A percentile compares a stretch with the other conserved stretches of the same genome.
phyloP scores from a whole-genome alignment of 2,113 vertebrate species.

The Gymnarchus niloticus region DNA sequence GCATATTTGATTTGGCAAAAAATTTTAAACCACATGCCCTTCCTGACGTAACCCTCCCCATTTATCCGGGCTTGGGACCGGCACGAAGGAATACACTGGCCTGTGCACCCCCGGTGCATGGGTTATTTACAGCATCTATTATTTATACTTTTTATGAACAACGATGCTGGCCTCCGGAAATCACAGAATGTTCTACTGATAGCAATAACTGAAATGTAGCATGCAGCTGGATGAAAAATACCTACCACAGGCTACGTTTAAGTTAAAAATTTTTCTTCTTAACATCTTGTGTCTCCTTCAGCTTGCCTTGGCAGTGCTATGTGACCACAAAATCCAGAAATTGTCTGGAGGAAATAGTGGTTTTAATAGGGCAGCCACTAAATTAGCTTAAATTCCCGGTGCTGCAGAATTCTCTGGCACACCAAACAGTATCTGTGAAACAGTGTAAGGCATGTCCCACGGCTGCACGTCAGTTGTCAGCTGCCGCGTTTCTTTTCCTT shows the following conservation, averaged over 20 bases:
- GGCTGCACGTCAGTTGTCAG: not conserved
- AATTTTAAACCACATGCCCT: no score
- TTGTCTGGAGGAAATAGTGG: not conserved
- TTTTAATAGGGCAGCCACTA: not conserved
- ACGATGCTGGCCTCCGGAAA: not conserved
- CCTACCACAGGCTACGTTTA: not conserved
- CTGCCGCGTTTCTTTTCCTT: not conserved
- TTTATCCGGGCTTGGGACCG: no score
- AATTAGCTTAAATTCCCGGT: not conserved
- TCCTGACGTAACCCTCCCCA: no score
- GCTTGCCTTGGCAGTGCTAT: not conserved
- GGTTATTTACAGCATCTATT: slow-evolving; percentile 1
- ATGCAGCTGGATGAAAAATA: not conserved
- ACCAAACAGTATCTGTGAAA: not conserved
- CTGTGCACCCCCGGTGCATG: no score
- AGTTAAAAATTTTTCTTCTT: not conserved
- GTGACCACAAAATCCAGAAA: no score
- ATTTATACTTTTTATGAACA: not conserved
- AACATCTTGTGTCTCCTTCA: not conserved
- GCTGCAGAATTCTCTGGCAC: not conserved
- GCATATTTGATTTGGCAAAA: no score
- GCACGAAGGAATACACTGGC: no score
- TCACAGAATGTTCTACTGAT: not conserved
- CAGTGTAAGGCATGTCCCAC: not conserved
- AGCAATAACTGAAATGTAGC: not conserved